Percentiles rank a stretch among this genome's conserved stretches.
These are phyloP conservation scores for Argya squamiceps DNA, from an alignment of 2,797 vertebrate species.

Conservation along the genomic window DNA sequence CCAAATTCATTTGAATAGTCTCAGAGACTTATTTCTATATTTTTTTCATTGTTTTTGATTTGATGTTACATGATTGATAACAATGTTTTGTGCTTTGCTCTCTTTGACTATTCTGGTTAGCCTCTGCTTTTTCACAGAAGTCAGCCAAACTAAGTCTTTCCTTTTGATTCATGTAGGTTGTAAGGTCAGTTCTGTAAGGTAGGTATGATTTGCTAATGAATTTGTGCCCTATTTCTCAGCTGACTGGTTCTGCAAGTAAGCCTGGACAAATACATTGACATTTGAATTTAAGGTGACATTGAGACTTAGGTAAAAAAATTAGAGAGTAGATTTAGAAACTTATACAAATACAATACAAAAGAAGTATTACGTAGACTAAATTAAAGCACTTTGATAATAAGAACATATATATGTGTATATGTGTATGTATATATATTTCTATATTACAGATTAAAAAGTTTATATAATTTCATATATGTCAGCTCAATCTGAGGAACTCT, in stretches of 20 bases:
- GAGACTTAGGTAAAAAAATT: not conserved
- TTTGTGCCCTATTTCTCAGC: constrained; percentile 44
- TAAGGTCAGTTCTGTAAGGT: constrained; percentile 48
- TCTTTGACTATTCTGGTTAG: not conserved
- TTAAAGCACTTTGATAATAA: not conserved
- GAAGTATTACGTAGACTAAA: not conserved
- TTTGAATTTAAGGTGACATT: constrained; percentile 41
- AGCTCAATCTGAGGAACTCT: not conserved
- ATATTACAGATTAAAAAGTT: not conserved
- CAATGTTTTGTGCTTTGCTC: not conserved
- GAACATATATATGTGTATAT: not conserved
- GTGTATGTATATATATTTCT: rapidly evolving
- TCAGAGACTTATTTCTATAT: not conserved
- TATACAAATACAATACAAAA: not conserved
- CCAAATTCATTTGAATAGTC: not conserved
- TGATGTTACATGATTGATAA: not conserved
- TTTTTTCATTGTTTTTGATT: not conserved
- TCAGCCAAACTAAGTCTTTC: not conserved
- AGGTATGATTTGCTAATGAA: constrained; percentile 41
- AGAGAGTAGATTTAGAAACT: not conserved
- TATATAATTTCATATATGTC: not conserved
- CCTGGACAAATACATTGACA: not conserved
- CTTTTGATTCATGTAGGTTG: not conserved
- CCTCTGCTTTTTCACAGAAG: not conserved
- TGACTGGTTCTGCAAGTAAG: constrained; percentile 30